phyloP scores from a whole-genome alignment of 2,113 vertebrate genomes.

The Indicator indicator region DNA sequence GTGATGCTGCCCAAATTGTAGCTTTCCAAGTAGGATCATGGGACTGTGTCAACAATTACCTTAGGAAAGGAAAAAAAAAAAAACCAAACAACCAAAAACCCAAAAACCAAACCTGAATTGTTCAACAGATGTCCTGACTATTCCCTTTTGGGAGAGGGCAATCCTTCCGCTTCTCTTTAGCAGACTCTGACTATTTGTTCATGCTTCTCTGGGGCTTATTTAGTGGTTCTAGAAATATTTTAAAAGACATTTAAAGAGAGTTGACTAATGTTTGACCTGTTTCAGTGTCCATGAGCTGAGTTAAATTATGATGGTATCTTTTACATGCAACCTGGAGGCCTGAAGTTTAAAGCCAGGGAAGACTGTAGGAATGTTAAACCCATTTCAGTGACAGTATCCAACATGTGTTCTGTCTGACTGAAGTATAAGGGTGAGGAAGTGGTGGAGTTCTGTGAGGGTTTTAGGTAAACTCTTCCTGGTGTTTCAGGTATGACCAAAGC shows the following conservation, averaged over 20 bases:
- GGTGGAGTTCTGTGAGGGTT: neutral
- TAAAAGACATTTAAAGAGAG: slow-evolving; percentile 48
- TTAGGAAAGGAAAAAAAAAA: slow-evolving; percentile 28
- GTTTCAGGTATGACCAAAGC: neutral
- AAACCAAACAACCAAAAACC: too few species aligned
- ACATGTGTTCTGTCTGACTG: neutral
- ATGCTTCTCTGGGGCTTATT: slow-evolving; percentile 50
- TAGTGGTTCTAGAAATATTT: slow-evolving; percentile 61
- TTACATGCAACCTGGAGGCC: neutral
- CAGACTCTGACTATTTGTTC: slow-evolving; percentile 48
- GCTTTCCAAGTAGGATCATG: slow-evolving; percentile 45
- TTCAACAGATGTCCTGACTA: slow-evolving; percentile 66
- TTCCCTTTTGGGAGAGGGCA: slow-evolving; percentile 27
- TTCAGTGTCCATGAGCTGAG: slow-evolving; percentile 10
- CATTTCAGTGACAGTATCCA: slow-evolving; percentile 41
- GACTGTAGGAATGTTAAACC: slow-evolving; percentile 42
- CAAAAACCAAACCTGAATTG: neutral
- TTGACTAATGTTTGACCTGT: slow-evolving; percentile 58
- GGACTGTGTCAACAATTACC: slow-evolving; percentile 56
- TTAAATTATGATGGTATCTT: slow-evolving; percentile 54
- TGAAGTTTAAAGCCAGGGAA: slow-evolving; percentile 33
- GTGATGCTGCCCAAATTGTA: slow-evolving; percentile 15
- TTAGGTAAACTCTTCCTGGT: neutral
- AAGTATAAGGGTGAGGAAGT: neutral
- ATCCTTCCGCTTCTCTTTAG: slow-evolving; percentile 54